Base-by-base conservation (phyloP, 2,113 vertebrate genomes). In the Phylloscopus whistleri region DNA sequence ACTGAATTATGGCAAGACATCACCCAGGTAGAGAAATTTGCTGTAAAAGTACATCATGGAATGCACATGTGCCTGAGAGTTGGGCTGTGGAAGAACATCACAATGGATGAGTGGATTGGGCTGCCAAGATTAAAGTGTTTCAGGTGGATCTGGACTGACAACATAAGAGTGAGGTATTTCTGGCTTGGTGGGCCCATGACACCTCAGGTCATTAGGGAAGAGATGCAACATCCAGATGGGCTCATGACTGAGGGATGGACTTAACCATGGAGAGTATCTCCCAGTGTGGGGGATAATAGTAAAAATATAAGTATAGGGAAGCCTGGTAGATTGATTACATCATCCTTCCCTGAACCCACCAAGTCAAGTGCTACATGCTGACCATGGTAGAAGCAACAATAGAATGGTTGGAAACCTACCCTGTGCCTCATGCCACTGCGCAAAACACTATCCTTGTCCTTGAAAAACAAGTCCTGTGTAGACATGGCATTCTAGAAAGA, bases 21-120 rank as follows among this genome's bases (percentile, higher is more conserved):
- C 2, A 0, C 33, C 16, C 0, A 0, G 46, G 28, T 17, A 26
- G 33, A 52, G 33, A 67, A 39, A 11, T 3, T 53, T 13, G 11
- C 19, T 67, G 46, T 24, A 28, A 67, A 81, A 52, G 33, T 14
- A 16, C 18, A 8, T 30, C 10, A n/a, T n/a, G 28, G n/a, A 16
- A n/a, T 52, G 44, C 16, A 14, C 7, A 7, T 3, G 8, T 46
- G 30, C 46, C 37, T 28, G 11, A 26, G 16, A 67, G 19, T 1
- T 12, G 4, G 46, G 33, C 33, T 74, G 2, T 2, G 2, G 68
- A 60, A 53, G 11, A 39, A 2, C 39, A 59, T 28, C 21, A 27
- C 28, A 46, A n/a, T 2, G 2, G 35, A 33, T 14, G 27, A 13
- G 14, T 49, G 21, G 16, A 46, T 39, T 16, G 16, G 39, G 13